Conservation (phyloP, 2,797 vertebrate species). For the Hippocampus kuda region DNA sequence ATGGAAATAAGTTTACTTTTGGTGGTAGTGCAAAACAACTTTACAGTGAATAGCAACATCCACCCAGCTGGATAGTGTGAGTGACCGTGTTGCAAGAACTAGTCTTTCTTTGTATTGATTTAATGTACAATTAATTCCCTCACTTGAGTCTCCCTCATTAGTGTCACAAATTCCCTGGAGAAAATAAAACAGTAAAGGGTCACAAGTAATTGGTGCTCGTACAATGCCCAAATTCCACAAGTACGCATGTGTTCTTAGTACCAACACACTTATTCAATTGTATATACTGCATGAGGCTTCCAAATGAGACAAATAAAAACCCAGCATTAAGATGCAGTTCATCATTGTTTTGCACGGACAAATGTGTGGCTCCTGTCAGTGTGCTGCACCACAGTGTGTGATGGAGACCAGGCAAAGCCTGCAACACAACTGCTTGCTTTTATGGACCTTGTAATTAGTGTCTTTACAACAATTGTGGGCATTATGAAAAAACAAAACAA, state of each 20-base stretch:
- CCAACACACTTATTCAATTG: constrained; percentile 3
- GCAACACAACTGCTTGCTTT: neutral
- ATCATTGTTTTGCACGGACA: constrained; percentile 42
- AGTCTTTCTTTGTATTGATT: neutral
- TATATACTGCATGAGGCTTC: constrained; percentile 6
- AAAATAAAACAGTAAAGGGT: constrained; percentile 29
- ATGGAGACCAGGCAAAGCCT: neutral
- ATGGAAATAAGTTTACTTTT: neutral
- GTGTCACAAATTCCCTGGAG: constrained; percentile 3
- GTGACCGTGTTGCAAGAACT: neutral
- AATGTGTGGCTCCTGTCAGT: constrained; percentile 21
- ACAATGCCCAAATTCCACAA: constrained; percentile 30
- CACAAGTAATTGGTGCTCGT: constrained; percentile 28
- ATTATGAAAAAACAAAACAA: neutral
- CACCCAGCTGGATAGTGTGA: neutral
- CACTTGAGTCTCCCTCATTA: constrained; percentile 24
- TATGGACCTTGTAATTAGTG: neutral
- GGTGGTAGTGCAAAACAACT: neutral
- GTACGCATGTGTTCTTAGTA: constrained; percentile 6
- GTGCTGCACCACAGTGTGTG: neutral
- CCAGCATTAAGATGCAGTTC: constrained; percentile 38
- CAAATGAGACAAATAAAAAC: constrained; percentile 46
- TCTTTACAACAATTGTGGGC: neutral
- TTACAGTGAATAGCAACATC: neutral
- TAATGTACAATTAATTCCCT: neutral